Conservation (phyloP, 2,888 invertebrate genomes). For the Aphidius colemani region DNA sequence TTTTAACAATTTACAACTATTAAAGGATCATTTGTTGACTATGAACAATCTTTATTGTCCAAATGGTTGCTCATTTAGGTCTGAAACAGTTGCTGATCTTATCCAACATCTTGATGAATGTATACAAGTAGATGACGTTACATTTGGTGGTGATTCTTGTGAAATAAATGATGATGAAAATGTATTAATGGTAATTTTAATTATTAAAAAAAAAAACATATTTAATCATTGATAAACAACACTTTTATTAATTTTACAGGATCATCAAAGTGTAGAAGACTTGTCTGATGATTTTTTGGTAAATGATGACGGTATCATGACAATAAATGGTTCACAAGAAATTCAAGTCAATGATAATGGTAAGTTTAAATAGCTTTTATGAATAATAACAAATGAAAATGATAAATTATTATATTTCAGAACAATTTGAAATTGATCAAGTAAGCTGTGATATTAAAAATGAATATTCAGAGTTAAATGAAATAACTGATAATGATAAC, state of each 20-base stretch:
- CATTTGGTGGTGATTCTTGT: conserved; percentile 3
- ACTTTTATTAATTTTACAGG: conserved; percentile 21
- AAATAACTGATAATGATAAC: no score
- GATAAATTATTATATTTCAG: conserved; percentile 34
- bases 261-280: conserved; percentile 26
- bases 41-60: conserved; percentile 69
- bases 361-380: conserved; percentile 28
- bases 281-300: conserved; percentile 44
- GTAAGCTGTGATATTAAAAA: conserved; percentile 38
- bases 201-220: no score
- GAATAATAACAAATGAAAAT: no score
- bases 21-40: conserved; percentile 63
- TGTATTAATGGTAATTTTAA: conserved; percentile 21
- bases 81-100: conserved; percentile 63
- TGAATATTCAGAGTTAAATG: conserved; percentile 31
- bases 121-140: conserved; percentile 37
- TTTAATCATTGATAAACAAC: no score
- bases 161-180: conserved; percentile 14
- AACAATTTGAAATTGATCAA: conserved; percentile 49
- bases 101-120: conserved; percentile 65
- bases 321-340: conserved; percentile 47
- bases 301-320: conserved; percentile 49
- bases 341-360: conserved; percentile 53
- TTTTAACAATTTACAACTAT: conserved; percentile 64
- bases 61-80: conserved; percentile 63